Evolutionary conservation across 64 coral and sea anemone genomes (phyloP).

Genomic region (Stylophora pistillata): DNA sequence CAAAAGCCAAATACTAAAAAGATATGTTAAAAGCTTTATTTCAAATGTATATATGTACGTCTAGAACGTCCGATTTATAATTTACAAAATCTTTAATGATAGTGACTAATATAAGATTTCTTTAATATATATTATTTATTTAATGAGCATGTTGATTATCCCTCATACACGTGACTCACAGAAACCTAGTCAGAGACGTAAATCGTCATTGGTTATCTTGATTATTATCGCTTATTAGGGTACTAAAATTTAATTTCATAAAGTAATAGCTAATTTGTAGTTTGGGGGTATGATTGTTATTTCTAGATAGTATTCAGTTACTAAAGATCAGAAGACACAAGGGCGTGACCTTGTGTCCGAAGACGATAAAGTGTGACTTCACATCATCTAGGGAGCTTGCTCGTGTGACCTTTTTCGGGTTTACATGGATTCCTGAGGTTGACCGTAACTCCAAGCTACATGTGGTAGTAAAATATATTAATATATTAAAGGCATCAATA

Average conservation of each 20-base stretch:
- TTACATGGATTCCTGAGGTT: too few species aligned
- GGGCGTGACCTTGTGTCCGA: too few species aligned
- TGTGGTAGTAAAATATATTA: background rate
- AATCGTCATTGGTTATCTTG: background rate
- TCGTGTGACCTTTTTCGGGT: too few species aligned
- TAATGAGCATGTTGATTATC: background rate
- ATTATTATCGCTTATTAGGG: background rate
- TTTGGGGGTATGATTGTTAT: too few species aligned
- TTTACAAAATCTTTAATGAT: too few species aligned
- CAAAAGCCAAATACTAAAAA: background rate
- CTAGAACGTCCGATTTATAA: background rate
- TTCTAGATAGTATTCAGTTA: background rate
- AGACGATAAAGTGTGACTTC: too few species aligned
- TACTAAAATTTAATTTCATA: background rate
- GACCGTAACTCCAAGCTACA: background rate
- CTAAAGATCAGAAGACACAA: too few species aligned
- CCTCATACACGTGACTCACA: background rate
- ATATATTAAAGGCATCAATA: constrained; percentile 14
- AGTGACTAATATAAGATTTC: background rate
- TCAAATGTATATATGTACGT: constrained; percentile 28
- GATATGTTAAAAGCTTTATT: background rate
- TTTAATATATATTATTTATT: constrained; percentile 37
- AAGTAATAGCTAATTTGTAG: too few species aligned
- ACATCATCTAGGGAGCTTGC: too few species aligned
- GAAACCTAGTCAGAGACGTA: background rate